Conservation (phyloP, 2,113 vertebrate species). For the Campylorhamphus procurvoides region DNA sequence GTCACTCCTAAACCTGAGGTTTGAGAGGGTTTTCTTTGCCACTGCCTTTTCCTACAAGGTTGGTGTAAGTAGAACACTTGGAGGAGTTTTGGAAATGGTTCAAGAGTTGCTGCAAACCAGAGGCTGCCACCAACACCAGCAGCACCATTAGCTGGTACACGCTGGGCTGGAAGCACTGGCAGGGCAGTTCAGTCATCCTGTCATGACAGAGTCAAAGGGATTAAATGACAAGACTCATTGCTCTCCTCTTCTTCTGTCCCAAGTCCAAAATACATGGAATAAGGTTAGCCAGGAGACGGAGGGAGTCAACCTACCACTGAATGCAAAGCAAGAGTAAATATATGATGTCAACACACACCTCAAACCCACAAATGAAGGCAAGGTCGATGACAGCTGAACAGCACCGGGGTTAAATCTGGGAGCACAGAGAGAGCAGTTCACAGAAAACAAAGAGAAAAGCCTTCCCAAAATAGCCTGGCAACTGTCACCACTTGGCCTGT, state of each 20-base stretch:
- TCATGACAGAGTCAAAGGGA: neutral
- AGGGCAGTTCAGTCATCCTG: neutral
- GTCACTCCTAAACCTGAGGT: neutral
- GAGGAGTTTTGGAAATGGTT: neutral
- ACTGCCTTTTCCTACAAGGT: neutral
- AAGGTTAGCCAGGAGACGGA: neutral
- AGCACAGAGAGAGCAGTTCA: conserved; percentile 44
- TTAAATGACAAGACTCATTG: neutral
- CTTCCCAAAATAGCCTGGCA: conserved; percentile 75
- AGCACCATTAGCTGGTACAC: neutral
- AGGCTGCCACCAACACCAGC: neutral
- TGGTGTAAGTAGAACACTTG: neutral
- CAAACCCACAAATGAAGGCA: neutral
- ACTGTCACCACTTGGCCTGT: conserved; percentile 71
- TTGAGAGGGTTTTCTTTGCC: neutral
- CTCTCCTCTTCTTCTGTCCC: neutral
- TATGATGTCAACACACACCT: neutral
- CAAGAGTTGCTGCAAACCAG: neutral
- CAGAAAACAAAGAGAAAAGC: conserved; percentile 67
- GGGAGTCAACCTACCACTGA: neutral
- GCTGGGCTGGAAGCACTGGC: neutral
- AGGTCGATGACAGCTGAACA: conserved; percentile 16
- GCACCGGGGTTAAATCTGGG: conserved; percentile 66
- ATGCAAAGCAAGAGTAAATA: neutral
- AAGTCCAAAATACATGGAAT: neutral